phyloP scores from a whole-genome alignment of 2,888 invertebrate genomes.

The Phasia obesa region DNA sequence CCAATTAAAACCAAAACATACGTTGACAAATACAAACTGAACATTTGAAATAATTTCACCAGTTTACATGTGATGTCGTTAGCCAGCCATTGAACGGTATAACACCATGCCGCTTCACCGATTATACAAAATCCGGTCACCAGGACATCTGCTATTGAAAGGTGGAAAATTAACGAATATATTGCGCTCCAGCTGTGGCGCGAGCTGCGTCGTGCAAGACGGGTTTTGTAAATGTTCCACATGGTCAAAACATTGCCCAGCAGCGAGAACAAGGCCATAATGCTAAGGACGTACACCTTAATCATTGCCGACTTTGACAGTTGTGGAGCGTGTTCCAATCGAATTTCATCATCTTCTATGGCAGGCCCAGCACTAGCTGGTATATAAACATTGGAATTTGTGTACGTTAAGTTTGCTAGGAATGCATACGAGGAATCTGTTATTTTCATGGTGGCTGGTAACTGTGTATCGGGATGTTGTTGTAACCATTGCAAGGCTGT shows the following conservation, averaged over 20 bases:
- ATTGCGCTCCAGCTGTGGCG: conserved; percentile 88
- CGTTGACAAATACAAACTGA: conserved; percentile 91
- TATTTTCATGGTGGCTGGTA: conserved; percentile 55
- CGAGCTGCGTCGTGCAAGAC: conserved; percentile 84
- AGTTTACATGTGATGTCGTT: conserved; percentile 90
- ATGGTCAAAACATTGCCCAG: conserved; percentile 90
- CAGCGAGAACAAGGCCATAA: conserved; percentile 89
- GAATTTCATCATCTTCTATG: conserved; percentile 66
- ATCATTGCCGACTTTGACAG: conserved; percentile 86
- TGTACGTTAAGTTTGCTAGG: conserved; percentile 54
- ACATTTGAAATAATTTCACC: conserved; percentile 92
- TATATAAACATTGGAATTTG: conserved; percentile 44
- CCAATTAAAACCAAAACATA: conserved; percentile 92
- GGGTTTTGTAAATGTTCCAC: conserved; percentile 88
- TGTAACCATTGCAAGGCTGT: conserved; percentile 59
- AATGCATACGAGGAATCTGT: conserved; percentile 50
- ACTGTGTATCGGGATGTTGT: conserved; percentile 41
- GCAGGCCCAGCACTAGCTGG: conserved; percentile 53
- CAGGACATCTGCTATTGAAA: conserved; percentile 91
- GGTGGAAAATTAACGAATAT: conserved; percentile 90
- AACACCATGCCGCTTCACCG: conserved; percentile 91
- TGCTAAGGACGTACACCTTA: conserved; percentile 86
- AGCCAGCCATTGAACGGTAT: conserved; percentile 91
- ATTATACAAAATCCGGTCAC: conserved; percentile 92
- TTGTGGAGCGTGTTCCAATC: conserved; percentile 87